Percentiles rank a stretch among this genome's conserved stretches.
phyloP scores from a whole-genome alignment of 2,113 vertebrate species.

The Pristiophorus japonicus region DNA sequence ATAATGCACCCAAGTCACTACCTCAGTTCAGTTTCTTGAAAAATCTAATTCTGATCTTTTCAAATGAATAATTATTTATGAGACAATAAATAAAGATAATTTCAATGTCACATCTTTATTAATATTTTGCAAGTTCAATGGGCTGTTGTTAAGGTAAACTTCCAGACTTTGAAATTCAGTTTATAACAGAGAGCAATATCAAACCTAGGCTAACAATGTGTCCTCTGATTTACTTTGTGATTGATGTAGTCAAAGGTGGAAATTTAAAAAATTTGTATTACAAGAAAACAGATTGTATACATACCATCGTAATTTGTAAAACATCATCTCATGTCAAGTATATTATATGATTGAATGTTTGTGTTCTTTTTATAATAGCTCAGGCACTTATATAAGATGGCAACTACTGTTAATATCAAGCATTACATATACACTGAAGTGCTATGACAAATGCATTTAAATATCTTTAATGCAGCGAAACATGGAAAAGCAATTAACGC shows the following conservation, averaged over 20 bases:
- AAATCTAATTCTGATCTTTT: neutral
- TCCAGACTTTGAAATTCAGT: neutral
- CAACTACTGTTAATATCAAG: constrained; percentile 41
- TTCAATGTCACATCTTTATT: neutral
- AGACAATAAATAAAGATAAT: neutral
- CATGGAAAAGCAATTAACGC: constrained; percentile 63
- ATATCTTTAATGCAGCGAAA: constrained; percentile 56
- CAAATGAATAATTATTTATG: neutral
- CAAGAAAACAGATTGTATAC: neutral
- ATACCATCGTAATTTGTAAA: constrained; percentile 3
- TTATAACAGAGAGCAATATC: neutral
- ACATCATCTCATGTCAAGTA: constrained; percentile 22
- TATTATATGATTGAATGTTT: constrained; percentile 50
- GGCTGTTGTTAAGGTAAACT: neutral
- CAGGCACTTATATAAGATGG: constrained; percentile 44
- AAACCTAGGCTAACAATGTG: neutral
- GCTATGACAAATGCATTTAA: constrained; percentile 55
- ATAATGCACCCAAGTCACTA: neutral
- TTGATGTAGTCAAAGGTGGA: neutral
- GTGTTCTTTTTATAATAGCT: constrained; percentile 48
- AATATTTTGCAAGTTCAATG: neutral
- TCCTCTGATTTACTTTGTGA: neutral
- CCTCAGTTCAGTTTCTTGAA: neutral
- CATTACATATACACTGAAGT: constrained; percentile 43
- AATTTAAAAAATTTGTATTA: neutral